Conservation (phyloP, 2,113 vertebrate species). For the Calyptomena viridis region DNA sequence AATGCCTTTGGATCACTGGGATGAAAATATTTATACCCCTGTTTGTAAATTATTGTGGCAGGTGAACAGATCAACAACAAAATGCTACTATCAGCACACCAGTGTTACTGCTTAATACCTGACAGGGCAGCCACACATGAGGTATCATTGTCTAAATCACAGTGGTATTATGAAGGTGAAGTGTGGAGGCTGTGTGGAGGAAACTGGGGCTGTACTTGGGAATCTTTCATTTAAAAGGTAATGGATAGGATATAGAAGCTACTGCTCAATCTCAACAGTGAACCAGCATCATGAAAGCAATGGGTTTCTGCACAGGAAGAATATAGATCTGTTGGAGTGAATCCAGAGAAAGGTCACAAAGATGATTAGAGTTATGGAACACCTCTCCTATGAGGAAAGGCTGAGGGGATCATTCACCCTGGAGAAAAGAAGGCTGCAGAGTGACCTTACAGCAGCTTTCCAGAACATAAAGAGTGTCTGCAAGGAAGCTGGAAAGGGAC, state of each 20-base stretch:
- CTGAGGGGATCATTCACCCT: neutral
- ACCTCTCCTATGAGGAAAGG: neutral
- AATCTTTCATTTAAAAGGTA: neutral
- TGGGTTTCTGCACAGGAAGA: neutral
- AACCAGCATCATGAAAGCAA: neutral
- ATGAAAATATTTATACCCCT: neutral
- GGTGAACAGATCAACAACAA: neutral
- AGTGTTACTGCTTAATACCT: neutral
- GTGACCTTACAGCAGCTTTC: neutral
- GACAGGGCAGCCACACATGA: neutral
- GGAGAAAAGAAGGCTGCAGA: neutral
- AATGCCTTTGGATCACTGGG: neutral
- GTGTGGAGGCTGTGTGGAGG: neutral
- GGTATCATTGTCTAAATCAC: neutral
- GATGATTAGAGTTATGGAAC: neutral
- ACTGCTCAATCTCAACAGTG: neutral
- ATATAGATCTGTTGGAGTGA: neutral
- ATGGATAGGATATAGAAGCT: neutral
- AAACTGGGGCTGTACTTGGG: neutral
- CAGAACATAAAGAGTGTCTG: neutral
- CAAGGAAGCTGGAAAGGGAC: neutral
- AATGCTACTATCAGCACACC: neutral
- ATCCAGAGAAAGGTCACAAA: neutral
- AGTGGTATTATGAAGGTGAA: neutral
- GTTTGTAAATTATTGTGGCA: neutral